Evolutionary conservation across 2,113 vertebrate genomes (phyloP).

Genomic region (Hyperoodon ampullatus): DNA sequence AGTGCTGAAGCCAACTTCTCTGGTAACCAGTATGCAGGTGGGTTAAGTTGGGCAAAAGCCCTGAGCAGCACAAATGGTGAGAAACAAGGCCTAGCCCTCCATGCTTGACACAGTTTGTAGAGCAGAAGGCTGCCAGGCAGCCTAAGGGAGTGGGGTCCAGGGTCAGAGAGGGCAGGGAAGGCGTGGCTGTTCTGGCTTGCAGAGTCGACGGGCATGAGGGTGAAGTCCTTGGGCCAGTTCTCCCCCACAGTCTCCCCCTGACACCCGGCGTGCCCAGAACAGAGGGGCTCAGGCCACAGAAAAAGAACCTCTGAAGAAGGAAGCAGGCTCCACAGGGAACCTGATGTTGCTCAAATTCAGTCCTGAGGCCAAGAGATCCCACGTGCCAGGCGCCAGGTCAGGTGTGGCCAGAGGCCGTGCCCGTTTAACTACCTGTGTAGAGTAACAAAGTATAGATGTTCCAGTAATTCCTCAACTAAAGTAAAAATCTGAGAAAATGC

Average conservation of each 20-base stretch:
- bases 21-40: neutral
- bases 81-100: neutral
- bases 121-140: neutral
- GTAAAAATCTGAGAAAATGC: neutral
- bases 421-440: neutral
- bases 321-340: neutral
- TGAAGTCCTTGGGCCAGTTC: neutral
- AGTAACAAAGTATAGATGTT: neutral
- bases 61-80: neutral
- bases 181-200: neutral
- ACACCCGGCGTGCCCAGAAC: neutral
- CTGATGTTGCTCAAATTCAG: neutral
- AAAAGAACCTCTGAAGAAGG: neutral
- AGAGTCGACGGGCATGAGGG: neutral
- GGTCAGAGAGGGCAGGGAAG: neutral
- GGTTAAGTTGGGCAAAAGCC: neutral
- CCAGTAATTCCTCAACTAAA: conserved; percentile 11
- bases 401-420: neutral
- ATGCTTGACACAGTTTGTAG: neutral
- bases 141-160: neutral
- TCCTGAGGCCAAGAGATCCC: neutral
- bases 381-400: neutral
- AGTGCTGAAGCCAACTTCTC: neutral
- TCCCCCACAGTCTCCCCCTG: no score
- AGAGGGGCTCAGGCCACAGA: neutral